Evolutionary conservation across 1,140 invertebrate genomes (phyloP).

Genomic region (silkworm (Bombyx mori)): DNA sequence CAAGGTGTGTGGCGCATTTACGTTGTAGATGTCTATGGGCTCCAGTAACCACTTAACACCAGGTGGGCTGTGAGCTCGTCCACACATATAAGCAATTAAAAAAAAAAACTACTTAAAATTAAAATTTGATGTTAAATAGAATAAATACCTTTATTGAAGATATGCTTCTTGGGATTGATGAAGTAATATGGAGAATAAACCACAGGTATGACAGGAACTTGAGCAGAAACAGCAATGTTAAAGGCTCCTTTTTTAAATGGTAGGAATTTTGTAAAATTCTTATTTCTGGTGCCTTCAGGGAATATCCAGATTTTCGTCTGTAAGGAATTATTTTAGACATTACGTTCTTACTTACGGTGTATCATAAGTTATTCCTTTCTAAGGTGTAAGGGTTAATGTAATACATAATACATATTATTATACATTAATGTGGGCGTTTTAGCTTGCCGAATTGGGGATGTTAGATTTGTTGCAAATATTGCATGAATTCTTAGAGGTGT

Average conservation of each 20-base stretch:
- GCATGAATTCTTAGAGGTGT: no score
- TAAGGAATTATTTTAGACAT: constrained; percentile 17
- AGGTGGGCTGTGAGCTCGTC: no score
- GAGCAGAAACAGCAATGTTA: constrained; percentile 78
- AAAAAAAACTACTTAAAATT: neutral
- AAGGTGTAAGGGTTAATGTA: neutral
- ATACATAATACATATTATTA: no score
- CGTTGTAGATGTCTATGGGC: no score
- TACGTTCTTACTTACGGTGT: neutral
- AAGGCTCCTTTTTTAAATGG: constrained; percentile 84
- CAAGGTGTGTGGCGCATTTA: no score
- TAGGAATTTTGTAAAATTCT: constrained; percentile 47
- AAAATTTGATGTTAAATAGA: neutral
- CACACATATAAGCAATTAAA: no score
- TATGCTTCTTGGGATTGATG: constrained; percentile 55
- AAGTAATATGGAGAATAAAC: constrained; percentile 80
- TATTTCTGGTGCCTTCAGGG: constrained; percentile 75
- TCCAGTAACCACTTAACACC: no score
- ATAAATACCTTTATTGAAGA: constrained; percentile 55
- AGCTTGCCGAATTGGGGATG: no score
- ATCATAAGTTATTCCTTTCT: neutral
- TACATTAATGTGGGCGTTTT: no score
- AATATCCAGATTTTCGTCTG: constrained; percentile 78
- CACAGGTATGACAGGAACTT: constrained; percentile 81
- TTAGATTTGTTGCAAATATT: no score